phyloP scores from a whole-genome alignment of 1,140 invertebrate species.

The Pseudoatta argentina region DNA sequence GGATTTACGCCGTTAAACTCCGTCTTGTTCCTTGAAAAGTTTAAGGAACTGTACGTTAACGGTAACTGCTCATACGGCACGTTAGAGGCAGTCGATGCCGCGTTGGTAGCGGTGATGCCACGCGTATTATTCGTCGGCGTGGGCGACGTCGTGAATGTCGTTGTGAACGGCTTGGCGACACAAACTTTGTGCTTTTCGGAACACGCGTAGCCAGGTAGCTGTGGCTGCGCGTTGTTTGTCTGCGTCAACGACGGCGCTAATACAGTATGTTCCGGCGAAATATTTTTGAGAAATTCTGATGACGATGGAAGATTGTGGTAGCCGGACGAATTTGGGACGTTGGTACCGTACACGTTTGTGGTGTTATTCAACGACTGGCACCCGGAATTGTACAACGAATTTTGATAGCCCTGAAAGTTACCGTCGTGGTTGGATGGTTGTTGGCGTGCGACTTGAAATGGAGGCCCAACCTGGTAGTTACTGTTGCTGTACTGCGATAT shows the following conservation, averaged over 20 bases:
- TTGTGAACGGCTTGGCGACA: conserved; percentile 10
- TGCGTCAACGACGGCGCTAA: not conserved
- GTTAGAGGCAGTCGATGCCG: conserved; percentile 61
- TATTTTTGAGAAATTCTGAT: not conserved
- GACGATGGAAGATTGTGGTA: not conserved
- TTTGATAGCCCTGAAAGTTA: not conserved
- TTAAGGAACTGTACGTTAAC: conserved; percentile 54
- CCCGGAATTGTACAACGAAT: conserved; percentile 38
- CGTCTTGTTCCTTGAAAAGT: conserved; percentile 76
- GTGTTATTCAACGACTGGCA: conserved; percentile 74
- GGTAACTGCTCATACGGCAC: conserved; percentile 79
- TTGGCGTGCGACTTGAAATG: not conserved
- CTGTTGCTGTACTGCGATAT: conserved; percentile 72
- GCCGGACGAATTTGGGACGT: conserved; percentile 71
- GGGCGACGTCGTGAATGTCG: conserved; percentile 49
- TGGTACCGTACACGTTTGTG: conserved; percentile 70
- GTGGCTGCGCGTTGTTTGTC: not conserved
- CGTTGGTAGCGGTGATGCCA: conserved; percentile 17
- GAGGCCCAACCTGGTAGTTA: not conserved
- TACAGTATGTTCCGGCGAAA: not conserved
- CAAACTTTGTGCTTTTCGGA: not conserved
- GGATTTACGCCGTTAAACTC: conserved; percentile 67
- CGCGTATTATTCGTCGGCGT: not conserved
- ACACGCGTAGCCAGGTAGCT: not conserved
- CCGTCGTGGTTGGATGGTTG: not conserved